These are phyloP conservation scores for Bufo bufo DNA, from an alignment of 2,113 vertebrate species.

Conservation along the genomic window DNA sequence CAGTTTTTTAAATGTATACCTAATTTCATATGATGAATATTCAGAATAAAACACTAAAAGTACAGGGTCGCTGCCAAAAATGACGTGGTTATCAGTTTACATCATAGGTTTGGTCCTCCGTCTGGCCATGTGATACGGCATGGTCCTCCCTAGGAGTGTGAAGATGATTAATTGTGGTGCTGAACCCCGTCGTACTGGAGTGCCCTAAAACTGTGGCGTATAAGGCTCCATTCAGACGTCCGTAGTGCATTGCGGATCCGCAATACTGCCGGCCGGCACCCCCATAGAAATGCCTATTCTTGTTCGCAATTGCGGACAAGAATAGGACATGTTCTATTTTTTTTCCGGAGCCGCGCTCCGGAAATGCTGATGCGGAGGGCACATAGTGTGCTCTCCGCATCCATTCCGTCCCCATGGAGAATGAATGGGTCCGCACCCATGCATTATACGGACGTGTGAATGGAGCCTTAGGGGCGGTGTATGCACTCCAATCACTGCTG, in stretches of 20 bases:
- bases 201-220: background rate
- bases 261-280: too few relatives aligned
- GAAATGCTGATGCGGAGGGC: too few relatives aligned
- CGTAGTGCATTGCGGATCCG: too few relatives aligned
- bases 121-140: background rate
- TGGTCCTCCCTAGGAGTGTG: background rate
- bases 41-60: slow-evolving; percentile 4
- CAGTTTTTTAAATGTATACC: background rate
- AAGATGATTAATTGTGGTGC: background rate
- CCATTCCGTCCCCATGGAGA: too few relatives aligned
- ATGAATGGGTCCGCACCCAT: too few relatives aligned
- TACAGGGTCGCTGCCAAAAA: background rate
- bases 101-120: background rate
- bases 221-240: too few relatives aligned
- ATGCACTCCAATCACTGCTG: background rate
- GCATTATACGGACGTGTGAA: too few relatives aligned
- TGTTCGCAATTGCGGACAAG: too few relatives aligned
- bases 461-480: background rate
- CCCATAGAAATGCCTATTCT: too few relatives aligned
- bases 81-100: background rate
- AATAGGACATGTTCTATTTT: too few relatives aligned
- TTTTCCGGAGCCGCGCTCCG: too few relatives aligned
- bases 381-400: too few relatives aligned
- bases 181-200: background rate
- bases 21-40: background rate